Base-by-base conservation (phyloP, 2,888 invertebrate species). In the Scotopteryx bipunctaria region DNA sequence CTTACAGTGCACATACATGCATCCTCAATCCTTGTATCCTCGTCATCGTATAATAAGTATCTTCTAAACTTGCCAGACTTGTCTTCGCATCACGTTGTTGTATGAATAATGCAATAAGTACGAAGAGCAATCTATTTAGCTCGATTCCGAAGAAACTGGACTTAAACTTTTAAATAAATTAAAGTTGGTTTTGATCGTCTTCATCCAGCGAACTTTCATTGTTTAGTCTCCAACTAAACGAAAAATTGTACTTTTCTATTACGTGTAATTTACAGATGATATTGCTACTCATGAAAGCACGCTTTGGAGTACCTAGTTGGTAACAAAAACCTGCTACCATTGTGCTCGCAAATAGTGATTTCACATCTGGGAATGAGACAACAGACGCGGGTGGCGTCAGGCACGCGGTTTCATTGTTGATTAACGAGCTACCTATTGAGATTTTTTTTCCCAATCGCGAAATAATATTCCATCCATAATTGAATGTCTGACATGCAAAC, bases 21-120 rank as follows among this genome's bases (percentile, higher is more conserved):
- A 48, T 44, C 29, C 29, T 40, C 35, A 14, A 21, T 42, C 27
- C 47, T 47, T 27, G 33, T 17, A 36, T 44, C 31, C 40, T 44
- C 25, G 44, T 23, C 23, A 31, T 44, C 33, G 35, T 35, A 27
- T 48, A 35, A 43, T 48, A 50, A 54, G 56, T 64, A 59, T 61
- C 59, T 59, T 60, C 49, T 57, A 48, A 68, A 68, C 63, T 69
- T 57, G 62, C 62, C 61, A 53, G 55, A 49, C 59, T 66, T 57
- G 71, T 66, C 67, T 66, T 67, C 57, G 57, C 63, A 59, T 63
- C 56, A 54, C 55, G 44, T 53, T 38, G 43, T 35, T 43, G 23
- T 46, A 72, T 74, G 70, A 74, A 74, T 73, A 61, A 74, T 74
- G 69, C 66, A 74, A 61, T 31, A 63, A 60, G 48, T 23, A 50